Conservation (phyloP, 2,888 invertebrate species). For the Sycophila texana region DNA sequence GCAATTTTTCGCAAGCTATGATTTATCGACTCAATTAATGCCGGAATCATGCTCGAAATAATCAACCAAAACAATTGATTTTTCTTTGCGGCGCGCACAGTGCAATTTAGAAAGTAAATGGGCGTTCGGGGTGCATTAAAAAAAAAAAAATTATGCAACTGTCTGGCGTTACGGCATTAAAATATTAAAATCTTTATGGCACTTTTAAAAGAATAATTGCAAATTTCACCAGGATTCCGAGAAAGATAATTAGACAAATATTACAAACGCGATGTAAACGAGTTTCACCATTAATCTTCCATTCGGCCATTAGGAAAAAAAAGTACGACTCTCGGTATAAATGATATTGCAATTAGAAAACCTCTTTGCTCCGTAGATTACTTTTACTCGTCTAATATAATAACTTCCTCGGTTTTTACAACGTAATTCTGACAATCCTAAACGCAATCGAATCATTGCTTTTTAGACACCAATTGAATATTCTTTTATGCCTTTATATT, state of each 20-base stretch:
- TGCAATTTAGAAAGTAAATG: background rate
- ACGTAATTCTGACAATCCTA: background rate
- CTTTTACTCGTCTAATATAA: background rate
- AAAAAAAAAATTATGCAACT: too few relatives aligned
- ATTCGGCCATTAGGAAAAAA: constrained; percentile 16
- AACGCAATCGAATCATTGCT: constrained; percentile 9
- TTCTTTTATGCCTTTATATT: background rate
- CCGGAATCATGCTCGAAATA: background rate
- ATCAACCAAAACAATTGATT: background rate
- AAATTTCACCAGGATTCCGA: constrained; percentile 27
- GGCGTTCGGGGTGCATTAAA: too few relatives aligned
- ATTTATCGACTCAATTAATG: background rate
- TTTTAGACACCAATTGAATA: background rate
- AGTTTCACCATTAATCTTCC: constrained; percentile 24
- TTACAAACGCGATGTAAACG: constrained; percentile 8
- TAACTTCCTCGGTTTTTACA: constrained; percentile 1
- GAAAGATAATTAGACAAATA: constrained; percentile 36
- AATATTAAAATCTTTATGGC: constrained; percentile 31
- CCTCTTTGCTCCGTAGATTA: constrained; percentile 3
- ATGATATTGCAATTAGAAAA: background rate
- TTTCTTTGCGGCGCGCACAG: background rate
- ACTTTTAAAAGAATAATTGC: constrained; percentile 14
- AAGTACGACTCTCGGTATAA: background rate
- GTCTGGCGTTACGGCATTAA: constrained; percentile 26
- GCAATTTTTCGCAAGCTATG: too few relatives aligned